Conservation (phyloP, 2,888 invertebrate species). For the Watsonalla binaria region DNA sequence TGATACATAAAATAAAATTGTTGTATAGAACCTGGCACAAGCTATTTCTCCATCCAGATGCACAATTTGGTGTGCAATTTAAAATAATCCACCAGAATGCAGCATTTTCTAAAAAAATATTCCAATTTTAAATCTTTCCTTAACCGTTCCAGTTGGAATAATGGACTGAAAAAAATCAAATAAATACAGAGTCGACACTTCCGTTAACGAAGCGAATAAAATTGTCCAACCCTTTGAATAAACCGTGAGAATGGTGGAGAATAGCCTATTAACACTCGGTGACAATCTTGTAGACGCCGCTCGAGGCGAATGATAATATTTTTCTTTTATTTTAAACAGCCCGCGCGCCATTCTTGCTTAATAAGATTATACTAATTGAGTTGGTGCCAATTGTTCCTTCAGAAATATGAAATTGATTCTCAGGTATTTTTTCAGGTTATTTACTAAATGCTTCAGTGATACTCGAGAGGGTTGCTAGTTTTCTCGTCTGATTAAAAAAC, state of each 20-base stretch:
- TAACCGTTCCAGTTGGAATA: constrained; percentile 26
- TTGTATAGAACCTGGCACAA: too few relatives aligned
- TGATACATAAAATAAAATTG: too few relatives aligned
- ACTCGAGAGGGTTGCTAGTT: too few relatives aligned
- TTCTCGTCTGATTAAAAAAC: too few relatives aligned
- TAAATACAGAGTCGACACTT: constrained; percentile 49
- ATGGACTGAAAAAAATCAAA: constrained; percentile 51
- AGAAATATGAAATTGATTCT: constrained; percentile 39
- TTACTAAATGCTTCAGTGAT: neutral
- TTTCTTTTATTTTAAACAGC: constrained; percentile 65
- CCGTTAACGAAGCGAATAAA: constrained; percentile 69
- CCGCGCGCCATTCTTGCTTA: constrained; percentile 43
- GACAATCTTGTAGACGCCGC: constrained; percentile 60
- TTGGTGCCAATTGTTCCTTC: constrained; percentile 43
- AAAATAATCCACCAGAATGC: neutral
- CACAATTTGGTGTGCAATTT: neutral
- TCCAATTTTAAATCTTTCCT: constrained; percentile 14
- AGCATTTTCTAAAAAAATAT: constrained; percentile 8
- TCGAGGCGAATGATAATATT: constrained; percentile 61
- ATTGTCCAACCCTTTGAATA: constrained; percentile 65
- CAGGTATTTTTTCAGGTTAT: too few relatives aligned
- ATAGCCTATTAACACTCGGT: constrained; percentile 66
- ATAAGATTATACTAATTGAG: constrained; percentile 65
- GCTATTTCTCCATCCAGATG: too few relatives aligned
- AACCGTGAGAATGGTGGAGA: constrained; percentile 60